Evolutionary conservation across 1,140 invertebrate species (phyloP).

Genomic region (Asbolus verrucosus): DNA sequence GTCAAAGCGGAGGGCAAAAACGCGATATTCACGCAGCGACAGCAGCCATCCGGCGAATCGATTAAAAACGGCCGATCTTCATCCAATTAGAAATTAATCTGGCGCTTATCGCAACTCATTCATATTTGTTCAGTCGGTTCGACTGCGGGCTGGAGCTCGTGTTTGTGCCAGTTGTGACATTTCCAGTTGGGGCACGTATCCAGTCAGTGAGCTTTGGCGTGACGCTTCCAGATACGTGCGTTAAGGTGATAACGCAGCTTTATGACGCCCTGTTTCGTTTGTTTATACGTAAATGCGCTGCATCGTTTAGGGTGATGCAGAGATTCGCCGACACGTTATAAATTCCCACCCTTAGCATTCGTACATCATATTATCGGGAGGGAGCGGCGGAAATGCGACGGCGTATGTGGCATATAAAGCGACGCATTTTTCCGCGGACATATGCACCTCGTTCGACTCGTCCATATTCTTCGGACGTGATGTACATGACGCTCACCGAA

Average conservation of each 20-base stretch:
- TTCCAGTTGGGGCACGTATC: conserved; percentile 30
- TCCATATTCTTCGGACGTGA: conserved; percentile 20
- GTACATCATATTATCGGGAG: background rate
- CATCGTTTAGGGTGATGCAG: conserved; percentile 30
- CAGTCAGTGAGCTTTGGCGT: conserved; percentile 16
- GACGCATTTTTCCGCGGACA: background rate
- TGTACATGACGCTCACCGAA: background rate
- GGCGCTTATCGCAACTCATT: background rate
- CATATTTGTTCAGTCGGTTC: conserved; percentile 2
- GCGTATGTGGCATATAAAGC: background rate
- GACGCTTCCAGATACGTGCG: conserved; percentile 35
- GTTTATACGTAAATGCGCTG: conserved; percentile 34
- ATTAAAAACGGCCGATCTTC: background rate
- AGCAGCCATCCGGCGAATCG: background rate
- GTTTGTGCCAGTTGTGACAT: conserved; percentile 19
- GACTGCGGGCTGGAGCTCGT: conserved; percentile 8
- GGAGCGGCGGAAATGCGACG: too few relatives aligned
- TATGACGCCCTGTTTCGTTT: conserved; percentile 35
- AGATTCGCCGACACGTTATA: conserved; percentile 29
- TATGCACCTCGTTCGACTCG: conserved; percentile 6
- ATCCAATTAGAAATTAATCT: conserved; percentile 27
- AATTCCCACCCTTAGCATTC: conserved; percentile 12
- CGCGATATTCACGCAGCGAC: conserved; percentile 25
- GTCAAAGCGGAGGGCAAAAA: conserved; percentile 33
- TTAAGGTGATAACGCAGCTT: conserved; percentile 37